These are phyloP conservation scores for Lottia gigantea DNA, from an alignment of 2,888 invertebrate species.

Conservation along the genomic window DNA sequence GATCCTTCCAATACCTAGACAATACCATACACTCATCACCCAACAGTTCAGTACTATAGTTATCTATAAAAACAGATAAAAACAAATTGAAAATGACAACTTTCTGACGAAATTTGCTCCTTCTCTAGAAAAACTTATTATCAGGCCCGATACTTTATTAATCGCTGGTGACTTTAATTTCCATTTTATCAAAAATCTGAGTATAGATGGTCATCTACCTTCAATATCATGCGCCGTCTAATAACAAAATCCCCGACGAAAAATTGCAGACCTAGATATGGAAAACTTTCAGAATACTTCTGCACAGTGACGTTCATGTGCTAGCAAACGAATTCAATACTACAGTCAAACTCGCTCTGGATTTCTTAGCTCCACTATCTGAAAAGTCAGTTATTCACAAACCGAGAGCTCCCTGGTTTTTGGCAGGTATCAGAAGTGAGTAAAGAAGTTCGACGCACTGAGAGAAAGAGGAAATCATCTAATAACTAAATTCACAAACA, in stretches of 20 bases:
- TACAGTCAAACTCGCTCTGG: background rate
- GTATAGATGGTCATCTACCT: background rate
- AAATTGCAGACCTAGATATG: background rate
- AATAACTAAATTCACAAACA: background rate
- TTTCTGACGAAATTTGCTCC: background rate
- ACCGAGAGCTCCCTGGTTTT: slow-evolving; percentile 2
- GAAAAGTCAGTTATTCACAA: background rate
- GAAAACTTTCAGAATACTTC: background rate
- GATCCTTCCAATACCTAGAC: slow-evolving; percentile 7
- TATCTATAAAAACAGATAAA: background rate
- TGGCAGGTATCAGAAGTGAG: background rate
- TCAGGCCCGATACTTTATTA: background rate
- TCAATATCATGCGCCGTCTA: background rate
- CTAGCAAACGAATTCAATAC: background rate
- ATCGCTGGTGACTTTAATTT: slow-evolving; percentile 3
- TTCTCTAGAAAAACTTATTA: background rate
- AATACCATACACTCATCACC: background rate
- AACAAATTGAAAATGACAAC: background rate
- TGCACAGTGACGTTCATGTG: background rate
- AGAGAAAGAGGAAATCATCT: slow-evolving; percentile 2
- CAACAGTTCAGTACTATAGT: background rate
- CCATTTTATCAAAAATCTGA: slow-evolving; percentile 5
- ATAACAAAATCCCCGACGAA: slow-evolving; percentile 1
- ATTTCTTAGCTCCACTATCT: background rate
- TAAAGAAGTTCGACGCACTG: background rate